Evolutionary conservation across 2,113 vertebrate species (phyloP).

Genomic region (Scolopax mira): DNA sequence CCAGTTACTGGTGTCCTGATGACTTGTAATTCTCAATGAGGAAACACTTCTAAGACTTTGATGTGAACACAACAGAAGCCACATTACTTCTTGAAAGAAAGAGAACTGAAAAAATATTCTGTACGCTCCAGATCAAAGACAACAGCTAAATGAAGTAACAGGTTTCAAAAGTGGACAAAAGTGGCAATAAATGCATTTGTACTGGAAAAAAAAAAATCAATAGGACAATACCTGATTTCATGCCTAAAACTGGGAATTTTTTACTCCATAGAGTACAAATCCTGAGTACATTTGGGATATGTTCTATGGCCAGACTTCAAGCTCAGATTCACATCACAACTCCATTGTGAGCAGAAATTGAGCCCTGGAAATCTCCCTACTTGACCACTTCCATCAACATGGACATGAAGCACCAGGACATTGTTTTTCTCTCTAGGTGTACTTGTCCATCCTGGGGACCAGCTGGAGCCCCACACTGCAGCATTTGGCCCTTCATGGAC

Average conservation of each 20-base stretch:
- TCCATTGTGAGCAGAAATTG: background rate
- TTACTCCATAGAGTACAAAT: background rate
- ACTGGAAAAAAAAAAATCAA: background rate
- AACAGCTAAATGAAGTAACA: background rate
- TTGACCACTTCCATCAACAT: background rate
- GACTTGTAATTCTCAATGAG: background rate
- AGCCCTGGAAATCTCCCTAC: background rate
- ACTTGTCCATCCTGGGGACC: background rate
- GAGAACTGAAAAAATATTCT: background rate
- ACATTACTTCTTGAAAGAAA: background rate
- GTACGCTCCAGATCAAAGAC: background rate
- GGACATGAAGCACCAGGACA: background rate
- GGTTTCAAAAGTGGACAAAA: background rate
- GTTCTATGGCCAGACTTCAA: background rate
- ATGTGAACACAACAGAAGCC: background rate
- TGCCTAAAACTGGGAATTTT: background rate
- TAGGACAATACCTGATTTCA: background rate
- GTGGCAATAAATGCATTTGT: background rate
- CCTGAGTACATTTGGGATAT: background rate
- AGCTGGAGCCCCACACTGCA: fast-evolving
- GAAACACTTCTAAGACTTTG: background rate
- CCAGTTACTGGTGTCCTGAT: background rate
- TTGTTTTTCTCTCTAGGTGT: background rate
- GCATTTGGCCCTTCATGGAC: background rate
- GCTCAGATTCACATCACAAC: background rate